phyloP scores from a whole-genome alignment of 2,797 vertebrate genomes.

The Scolopax rusticola region DNA sequence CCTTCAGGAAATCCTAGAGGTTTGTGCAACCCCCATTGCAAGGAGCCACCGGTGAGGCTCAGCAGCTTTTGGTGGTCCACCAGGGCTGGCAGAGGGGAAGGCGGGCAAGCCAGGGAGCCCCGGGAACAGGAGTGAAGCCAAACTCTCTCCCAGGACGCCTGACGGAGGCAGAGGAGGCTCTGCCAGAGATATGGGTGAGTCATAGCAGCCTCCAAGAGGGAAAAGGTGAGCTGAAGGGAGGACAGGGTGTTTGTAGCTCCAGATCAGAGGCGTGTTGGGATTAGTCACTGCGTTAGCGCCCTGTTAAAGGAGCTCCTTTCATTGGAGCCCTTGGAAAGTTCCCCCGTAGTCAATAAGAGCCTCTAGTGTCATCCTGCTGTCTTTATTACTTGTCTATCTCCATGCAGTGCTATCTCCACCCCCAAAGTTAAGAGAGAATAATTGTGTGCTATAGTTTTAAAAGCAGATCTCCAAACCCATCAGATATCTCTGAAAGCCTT shows the following conservation, averaged over 20 bases:
- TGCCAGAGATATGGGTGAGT: not conserved
- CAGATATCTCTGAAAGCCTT: not conserved
- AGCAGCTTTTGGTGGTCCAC: not conserved
- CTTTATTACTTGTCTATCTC: not conserved
- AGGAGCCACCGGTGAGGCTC: not conserved
- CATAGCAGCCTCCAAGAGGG: not conserved
- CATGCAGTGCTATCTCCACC: not conserved
- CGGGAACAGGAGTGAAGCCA: not conserved
- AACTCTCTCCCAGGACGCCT: not conserved
- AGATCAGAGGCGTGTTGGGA: slow-evolving; percentile 10
- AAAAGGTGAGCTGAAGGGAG: slow-evolving; percentile 19
- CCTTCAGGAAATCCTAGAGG: not conserved
- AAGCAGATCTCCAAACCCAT: not conserved
- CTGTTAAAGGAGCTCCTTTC: not conserved
- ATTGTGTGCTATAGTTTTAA: not conserved
- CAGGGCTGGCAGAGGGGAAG: accelerated
- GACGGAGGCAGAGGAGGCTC: accelerated
- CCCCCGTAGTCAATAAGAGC: not conserved
- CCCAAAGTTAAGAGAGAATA: not conserved
- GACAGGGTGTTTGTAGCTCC: not conserved
- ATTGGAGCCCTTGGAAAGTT: not conserved
- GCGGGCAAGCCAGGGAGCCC: not conserved
- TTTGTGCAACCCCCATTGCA: not conserved
- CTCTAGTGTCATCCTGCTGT: not conserved
- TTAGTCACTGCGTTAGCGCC: not conserved